Evolutionary conservation across 2,113 vertebrate genomes (phyloP).

Genomic region (Cynopterus brachyotis): DNA sequence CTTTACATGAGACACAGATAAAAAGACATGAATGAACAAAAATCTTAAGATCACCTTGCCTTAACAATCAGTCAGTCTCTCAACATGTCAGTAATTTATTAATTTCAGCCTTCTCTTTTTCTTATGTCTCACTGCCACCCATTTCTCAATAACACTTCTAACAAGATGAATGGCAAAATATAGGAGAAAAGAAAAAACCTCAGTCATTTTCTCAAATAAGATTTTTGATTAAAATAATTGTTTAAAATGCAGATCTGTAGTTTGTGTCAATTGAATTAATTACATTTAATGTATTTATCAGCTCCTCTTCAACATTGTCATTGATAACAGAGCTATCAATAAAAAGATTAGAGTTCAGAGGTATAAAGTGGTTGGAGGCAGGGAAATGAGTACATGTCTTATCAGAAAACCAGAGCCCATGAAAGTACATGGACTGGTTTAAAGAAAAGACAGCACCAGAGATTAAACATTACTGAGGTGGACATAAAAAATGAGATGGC

Average conservation of each 20-base stretch:
- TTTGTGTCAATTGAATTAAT: not conserved
- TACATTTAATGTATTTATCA: not conserved
- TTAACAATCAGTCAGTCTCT: not conserved
- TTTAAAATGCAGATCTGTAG: not conserved
- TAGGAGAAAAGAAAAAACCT: not conserved
- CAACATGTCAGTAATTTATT: not conserved
- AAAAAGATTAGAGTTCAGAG: not conserved
- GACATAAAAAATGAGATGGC: not conserved
- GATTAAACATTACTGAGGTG: not conserved
- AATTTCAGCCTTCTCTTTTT: not conserved
- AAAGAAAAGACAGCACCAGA: not conserved
- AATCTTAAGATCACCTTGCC: not conserved
- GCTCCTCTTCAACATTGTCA: not conserved
- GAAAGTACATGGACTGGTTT: not conserved
- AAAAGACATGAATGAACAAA: not conserved
- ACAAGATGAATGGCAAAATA: not conserved
- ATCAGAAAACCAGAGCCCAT: not conserved
- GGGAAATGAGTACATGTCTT: not conserved
- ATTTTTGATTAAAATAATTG: not conserved
- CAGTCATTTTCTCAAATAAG: not conserved
- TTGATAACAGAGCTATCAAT: not conserved
- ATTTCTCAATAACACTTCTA: not conserved
- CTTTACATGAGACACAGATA: not conserved
- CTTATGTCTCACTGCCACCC: not conserved
- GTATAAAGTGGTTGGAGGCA: not conserved